Evolutionary conservation across 2,888 invertebrate genomes (phyloP).

Genomic region (Lasioglossum lativentre): DNA sequence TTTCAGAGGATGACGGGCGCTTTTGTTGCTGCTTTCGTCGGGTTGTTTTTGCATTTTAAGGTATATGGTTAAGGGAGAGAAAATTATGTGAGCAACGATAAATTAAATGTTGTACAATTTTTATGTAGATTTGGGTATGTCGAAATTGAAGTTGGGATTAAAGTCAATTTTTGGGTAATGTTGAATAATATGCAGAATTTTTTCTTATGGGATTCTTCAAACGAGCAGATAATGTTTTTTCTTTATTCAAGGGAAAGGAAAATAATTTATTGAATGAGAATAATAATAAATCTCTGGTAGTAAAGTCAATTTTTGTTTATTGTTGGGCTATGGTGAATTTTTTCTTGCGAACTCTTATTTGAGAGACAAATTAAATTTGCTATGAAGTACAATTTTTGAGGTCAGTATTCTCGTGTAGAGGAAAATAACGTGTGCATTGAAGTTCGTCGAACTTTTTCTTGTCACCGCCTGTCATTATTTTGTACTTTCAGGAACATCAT

Average conservation of each 20-base stretch:
- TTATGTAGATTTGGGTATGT: too few relatives aligned
- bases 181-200: background rate
- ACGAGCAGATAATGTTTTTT: background rate
- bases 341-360: background rate
- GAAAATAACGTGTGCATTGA: background rate
- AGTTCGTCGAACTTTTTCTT: background rate
- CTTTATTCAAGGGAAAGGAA: background rate
- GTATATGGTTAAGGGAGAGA: too few relatives aligned
- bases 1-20: background rate
- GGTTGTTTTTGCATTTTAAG: background rate
- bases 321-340: background rate
- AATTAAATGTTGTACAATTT: too few relatives aligned
- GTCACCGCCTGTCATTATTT: background rate
- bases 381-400: background rate
- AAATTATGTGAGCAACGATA: too few relatives aligned
- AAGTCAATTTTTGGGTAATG: too few relatives aligned
- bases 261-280: background rate
- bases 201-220: background rate
- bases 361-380: background rate
- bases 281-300: too few relatives aligned
- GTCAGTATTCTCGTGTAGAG: too few relatives aligned
- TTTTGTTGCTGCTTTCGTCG: background rate
- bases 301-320: background rate
- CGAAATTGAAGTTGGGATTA: too few relatives aligned
- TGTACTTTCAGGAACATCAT: background rate